Conservation (phyloP, 2,888 invertebrate genomes). For the Epirrhoe alternata region DNA sequence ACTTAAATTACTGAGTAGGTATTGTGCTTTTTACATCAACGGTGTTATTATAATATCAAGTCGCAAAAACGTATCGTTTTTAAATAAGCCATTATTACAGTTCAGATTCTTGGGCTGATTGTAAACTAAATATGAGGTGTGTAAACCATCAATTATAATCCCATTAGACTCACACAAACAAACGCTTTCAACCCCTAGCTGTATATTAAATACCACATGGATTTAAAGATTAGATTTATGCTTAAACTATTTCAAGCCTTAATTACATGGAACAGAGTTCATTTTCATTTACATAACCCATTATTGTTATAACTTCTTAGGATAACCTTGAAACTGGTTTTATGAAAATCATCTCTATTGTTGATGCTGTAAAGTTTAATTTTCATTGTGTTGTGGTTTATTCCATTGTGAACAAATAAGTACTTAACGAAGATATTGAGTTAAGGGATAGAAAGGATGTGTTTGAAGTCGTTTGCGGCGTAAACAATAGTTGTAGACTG, state of each 20-base stretch:
- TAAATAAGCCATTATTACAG: not conserved
- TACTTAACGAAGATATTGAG: constrained; percentile 39
- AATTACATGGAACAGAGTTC: constrained; percentile 3
- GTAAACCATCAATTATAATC: constrained; percentile 22
- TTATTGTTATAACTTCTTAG: not conserved
- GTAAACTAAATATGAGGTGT: not conserved
- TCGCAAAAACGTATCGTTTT: too few relatives aligned
- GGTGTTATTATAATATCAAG: too few relatives aligned
- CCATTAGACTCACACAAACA: constrained; percentile 2
- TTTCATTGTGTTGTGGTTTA: constrained; percentile 7
- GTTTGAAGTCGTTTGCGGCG: constrained; percentile 32
- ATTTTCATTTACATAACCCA: not conserved
- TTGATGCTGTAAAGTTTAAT: constrained; percentile 9
- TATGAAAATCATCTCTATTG: constrained; percentile 1
- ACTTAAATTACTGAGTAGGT: not conserved
- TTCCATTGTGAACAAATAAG: constrained; percentile 25
- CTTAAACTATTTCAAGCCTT: constrained; percentile 2
- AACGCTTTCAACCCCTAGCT: constrained; percentile 1
- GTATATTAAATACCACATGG: constrained; percentile 24
- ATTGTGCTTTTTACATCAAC: not conserved
- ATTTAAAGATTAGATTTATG: constrained; percentile 12
- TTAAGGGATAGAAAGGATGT: constrained; percentile 36
- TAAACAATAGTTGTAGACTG: constrained; percentile 34
- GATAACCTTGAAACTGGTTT: not conserved
- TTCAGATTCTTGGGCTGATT: not conserved